A percentile compares a stretch with the other conserved stretches of the same genome.
Evolutionary conservation across 1,140 invertebrate species (phyloP).

Genomic region (Tetramorium parvispinum): DNA sequence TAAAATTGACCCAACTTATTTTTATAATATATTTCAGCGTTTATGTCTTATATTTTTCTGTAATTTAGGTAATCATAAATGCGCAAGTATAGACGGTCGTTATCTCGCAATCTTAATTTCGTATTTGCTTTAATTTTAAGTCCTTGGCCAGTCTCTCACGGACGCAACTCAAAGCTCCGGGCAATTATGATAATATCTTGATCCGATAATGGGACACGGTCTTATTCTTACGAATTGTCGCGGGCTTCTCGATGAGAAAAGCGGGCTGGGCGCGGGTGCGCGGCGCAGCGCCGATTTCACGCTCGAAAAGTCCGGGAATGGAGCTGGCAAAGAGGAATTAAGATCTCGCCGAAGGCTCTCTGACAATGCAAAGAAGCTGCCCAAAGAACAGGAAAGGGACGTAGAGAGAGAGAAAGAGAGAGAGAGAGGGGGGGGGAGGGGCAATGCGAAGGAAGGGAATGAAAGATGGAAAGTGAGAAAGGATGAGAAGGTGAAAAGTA

Average conservation of each 20-base stretch:
- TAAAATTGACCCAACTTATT: background rate
- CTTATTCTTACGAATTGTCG: conserved; percentile 75
- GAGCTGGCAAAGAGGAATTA: conserved; percentile 74
- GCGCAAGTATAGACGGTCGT: background rate
- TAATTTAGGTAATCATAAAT: background rate
- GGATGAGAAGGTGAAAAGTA: conserved; percentile 23
- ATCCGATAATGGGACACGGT: conserved; percentile 75
- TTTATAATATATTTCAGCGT: background rate
- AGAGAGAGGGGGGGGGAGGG: background rate
- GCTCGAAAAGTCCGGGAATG: conserved; percentile 73
- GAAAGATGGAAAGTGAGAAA: background rate
- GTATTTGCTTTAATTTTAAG: conserved; percentile 72
- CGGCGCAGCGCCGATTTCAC: conserved; percentile 67
- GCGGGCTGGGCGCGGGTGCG: conserved; percentile 36
- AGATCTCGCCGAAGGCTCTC: conserved; percentile 71
- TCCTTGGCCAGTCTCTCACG: conserved; percentile 19
- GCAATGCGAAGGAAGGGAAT: background rate
- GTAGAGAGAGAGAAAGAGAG: conserved; percentile 33
- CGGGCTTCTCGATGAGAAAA: conserved; percentile 57
- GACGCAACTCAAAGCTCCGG: conserved; percentile 43
- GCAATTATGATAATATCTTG: conserved; percentile 77
- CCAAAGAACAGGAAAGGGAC: conserved; percentile 12
- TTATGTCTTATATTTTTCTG: background rate
- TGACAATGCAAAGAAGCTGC: conserved; percentile 70
- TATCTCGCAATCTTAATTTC: conserved; percentile 61